Conservation (phyloP, 2,888 invertebrate species). For the Drosophila sordidula region DNA sequence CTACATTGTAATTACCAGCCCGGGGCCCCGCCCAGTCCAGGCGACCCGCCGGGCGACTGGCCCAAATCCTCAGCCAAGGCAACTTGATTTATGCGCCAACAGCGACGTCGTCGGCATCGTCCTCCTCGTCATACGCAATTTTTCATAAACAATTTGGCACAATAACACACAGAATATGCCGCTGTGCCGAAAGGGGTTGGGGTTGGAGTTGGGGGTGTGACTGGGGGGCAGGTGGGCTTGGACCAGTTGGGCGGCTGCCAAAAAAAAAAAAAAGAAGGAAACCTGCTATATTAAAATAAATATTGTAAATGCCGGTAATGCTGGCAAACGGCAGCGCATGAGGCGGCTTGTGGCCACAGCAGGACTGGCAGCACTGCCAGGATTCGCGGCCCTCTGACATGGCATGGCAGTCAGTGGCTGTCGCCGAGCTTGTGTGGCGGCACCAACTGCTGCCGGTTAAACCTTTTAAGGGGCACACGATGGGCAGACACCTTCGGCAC, state of each 20-base stretch:
- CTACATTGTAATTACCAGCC: constrained; percentile 78
- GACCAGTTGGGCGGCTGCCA: constrained; percentile 38
- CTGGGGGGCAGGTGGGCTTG: neutral
- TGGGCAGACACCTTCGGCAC: constrained; percentile 8
- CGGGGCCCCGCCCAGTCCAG: constrained; percentile 17
- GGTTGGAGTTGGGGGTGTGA: neutral
- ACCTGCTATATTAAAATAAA: constrained; percentile 78
- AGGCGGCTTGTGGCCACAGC: constrained; percentile 68
- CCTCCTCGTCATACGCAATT: constrained; percentile 75
- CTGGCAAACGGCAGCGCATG: constrained; percentile 57
- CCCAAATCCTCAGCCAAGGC: constrained; percentile 76
- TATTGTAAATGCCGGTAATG: constrained; percentile 81
- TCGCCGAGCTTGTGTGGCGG: neutral
- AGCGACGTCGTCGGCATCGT: constrained; percentile 52
- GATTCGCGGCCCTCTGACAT: constrained; percentile 4
- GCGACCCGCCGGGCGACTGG: constrained; percentile 58
- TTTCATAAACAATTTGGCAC: constrained; percentile 82
- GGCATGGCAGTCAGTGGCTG: too few species aligned
- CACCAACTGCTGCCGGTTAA: constrained; percentile 56
- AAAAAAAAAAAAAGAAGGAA: constrained; percentile 41
- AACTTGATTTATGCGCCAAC: constrained; percentile 77
- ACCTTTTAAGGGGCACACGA: constrained; percentile 66
- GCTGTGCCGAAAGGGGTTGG: constrained; percentile 6
- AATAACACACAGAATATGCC: constrained; percentile 66
- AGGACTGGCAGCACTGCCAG: constrained; percentile 31